Base-by-base conservation (phyloP, 2,113 vertebrate species). In the Lanius ludovicianus region DNA sequence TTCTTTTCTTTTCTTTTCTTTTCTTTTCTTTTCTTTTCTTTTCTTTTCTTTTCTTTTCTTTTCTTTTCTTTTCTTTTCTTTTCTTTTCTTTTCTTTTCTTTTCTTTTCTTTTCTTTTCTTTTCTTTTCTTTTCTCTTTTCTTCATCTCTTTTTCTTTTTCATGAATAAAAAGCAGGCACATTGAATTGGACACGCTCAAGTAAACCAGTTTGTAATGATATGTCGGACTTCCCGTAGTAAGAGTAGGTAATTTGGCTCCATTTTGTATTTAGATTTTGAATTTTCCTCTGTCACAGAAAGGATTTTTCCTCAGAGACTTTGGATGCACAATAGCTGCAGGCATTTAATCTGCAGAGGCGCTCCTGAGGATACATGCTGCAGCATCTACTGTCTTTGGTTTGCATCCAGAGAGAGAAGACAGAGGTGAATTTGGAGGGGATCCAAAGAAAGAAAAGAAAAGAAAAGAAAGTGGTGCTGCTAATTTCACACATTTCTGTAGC, bases 291-390 rank as follows among this genome's bases (percentile, higher is more conserved):
- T 47, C 41, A 93, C 39, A 87, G 30, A 97, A 93, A 96, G 83
- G 88, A 91, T 94, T 90, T 96, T 94, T 92, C 96, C 97, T 95
- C 76, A 94, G 75, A 95, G 91, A 79, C 81, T 84, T 68, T 49
- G 87, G 87, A 95, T 88, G 86, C 77, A 67, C 75, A 76, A 80
- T 97, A 71, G 60, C 97, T 92, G 90, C 65, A 4, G 95, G 97
- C 95, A 27, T 97, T 98, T 97, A 95, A 96, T 97, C 97, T 97
- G 95, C 97, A 97, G 95, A 89, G 79, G 41, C 49, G 79, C 93
- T 97, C 92, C 91, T 92, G 95, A 93, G 97, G 94, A 97, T 96
- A 71, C 77, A 87, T 47, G 10, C 11, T 85, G 93, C 78, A 44
- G 76, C 68, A 95, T 93, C 93, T 83, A 96, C 91, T 94, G 92